A percentile compares a stretch with the other conserved stretches of the same genome.
Evolutionary conservation across 2,113 vertebrate species (phyloP).

Genomic region (Rhinolophus ferrumequinum): DNA sequence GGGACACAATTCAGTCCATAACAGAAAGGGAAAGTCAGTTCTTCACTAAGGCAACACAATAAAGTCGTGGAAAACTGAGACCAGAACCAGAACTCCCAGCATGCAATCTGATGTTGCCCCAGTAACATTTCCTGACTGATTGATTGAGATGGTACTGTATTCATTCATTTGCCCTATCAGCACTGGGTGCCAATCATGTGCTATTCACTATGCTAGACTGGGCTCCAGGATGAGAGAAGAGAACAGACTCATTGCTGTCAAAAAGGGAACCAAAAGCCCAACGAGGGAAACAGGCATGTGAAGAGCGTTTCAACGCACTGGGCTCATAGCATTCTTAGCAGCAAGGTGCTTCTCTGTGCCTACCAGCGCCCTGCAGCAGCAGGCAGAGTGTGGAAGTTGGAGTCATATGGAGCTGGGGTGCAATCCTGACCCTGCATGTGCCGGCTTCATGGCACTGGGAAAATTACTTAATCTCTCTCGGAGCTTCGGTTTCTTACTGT

Average conservation of each 20-base stretch:
- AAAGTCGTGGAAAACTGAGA: neutral
- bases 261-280: neutral
- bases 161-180: neutral
- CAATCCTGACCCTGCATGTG: neutral
- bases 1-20: neutral
- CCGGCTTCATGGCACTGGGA: neutral
- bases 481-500: neutral
- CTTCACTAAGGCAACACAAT: neutral
- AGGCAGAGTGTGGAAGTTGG: accelerated
- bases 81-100: neutral
- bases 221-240: neutral
- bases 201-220: too few relatives aligned
- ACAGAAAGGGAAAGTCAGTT: neutral
- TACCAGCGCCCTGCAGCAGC: accelerated
- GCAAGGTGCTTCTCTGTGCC: neutral
- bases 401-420: neutral
- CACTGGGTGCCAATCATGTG: neutral
- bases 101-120: neutral
- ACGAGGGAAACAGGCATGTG: neutral
- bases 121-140: neutral
- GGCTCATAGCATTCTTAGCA: neutral
- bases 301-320: neutral
- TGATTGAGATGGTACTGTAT: neutral
- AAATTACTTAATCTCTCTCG: neutral
- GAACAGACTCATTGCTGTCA: neutral